phyloP scores from a whole-genome alignment of 1,140 invertebrate species.

The Chironomus tepperi region DNA sequence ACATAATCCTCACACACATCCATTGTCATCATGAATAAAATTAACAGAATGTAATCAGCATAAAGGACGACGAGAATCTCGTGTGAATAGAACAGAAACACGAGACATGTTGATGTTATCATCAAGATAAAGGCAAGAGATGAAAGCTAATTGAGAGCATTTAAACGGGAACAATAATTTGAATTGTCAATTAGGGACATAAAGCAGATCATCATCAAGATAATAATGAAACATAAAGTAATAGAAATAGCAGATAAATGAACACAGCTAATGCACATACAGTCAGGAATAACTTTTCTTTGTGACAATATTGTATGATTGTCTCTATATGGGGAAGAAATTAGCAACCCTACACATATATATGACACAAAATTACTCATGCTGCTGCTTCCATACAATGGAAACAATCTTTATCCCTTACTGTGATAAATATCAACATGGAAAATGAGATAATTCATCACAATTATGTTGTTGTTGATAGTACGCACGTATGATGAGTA shows the following conservation, averaged over 20 bases:
- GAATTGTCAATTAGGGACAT: constrained; percentile 19
- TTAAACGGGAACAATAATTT: constrained; percentile 19
- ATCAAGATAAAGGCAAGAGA: neutral
- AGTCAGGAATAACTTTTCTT: too few relatives aligned
- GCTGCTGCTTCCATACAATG: too few relatives aligned
- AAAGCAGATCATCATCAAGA: constrained; percentile 7
- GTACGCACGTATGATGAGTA: too few relatives aligned
- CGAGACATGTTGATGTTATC: neutral
- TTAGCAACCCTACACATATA: neutral
- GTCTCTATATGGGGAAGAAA: neutral
- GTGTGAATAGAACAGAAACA: neutral
- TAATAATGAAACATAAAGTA: neutral
- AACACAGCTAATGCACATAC: neutral
- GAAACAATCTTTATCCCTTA: constrained; percentile 2
- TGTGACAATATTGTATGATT: neutral
- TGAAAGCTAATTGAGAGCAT: constrained; percentile 15
- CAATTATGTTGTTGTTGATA: neutral
- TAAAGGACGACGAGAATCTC: neutral
- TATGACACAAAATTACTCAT: neutral
- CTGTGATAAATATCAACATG: constrained; percentile 13
- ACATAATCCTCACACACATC: neutral
- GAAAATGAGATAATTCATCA: constrained; percentile 14
- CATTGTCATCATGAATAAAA: neutral
- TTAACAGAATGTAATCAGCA: too few relatives aligned
- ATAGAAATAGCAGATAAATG: neutral